Evolutionary conservation across 92 coral and sea anemone genomes (phyloP), one percentile per base, ranked within the genome.

Genomic region (Parazoanthus atlanticus): DNA sequence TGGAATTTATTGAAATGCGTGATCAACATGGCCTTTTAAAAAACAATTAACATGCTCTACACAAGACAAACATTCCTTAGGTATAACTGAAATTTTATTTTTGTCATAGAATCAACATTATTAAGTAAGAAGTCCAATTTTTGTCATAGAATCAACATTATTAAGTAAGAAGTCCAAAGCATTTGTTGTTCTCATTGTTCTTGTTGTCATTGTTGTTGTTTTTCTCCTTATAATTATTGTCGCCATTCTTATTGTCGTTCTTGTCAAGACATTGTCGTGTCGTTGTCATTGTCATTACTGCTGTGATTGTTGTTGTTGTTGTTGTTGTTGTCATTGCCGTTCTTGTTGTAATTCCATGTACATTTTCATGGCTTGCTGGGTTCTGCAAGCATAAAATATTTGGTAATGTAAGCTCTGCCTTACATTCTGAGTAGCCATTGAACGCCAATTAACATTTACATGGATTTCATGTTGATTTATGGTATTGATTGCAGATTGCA

Each of bases 401-500:
- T 56, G 2, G 25, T 21, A 56, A 1, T 56, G 66, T 16, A 56
- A 74, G 78, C 23, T 33, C 2, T 5, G 4, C 16, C 33, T 12
- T 32, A 8, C 26, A 33, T 26, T 80, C 3, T 28, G 11, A 11
- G 21, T 34, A 29, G 19, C 38, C 12, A 52, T 1, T 13, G 58
- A 52, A 52, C 10, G 34, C 56, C 28, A 10, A 11, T 33, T 36
- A 78, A 78, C 82, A 78, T 29, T 78, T 78, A 11, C 58, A 19
- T 38, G 13, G 58, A 33, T 47, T 26, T 40, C 17, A 47, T 65
- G 30, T 34, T 43, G 10, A 26, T 30, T 86, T 19, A 15, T 30
- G 33, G 23, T 74, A 34, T n/a, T 43, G 19, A 43, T 58, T 78
- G 28, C 72, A 97, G 99, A 82, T 85, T 97, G 82, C 99, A 96